Conservation (phyloP, 1,140 invertebrate species). For the Melitaea cinxia region DNA sequence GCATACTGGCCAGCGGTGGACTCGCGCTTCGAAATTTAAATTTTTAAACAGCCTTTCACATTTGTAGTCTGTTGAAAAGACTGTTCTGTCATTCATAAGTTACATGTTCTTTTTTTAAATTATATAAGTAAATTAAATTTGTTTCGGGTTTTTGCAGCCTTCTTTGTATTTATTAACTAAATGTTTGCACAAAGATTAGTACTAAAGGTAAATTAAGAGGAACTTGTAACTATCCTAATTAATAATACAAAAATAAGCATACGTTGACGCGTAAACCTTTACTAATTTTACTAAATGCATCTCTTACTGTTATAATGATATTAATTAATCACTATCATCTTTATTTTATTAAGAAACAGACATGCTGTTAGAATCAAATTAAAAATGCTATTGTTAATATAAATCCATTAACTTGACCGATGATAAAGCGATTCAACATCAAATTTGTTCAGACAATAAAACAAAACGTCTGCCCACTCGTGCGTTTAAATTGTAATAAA, state of each 20-base stretch:
- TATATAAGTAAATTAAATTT: background rate
- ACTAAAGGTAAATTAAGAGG: too few relatives aligned
- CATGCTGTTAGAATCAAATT: background rate
- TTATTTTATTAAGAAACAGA: background rate
- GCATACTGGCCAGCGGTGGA: conserved; percentile 69
- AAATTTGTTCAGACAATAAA: conserved; percentile 52
- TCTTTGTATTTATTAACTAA: background rate
- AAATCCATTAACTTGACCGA: conserved; percentile 33
- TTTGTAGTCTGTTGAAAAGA: conserved; percentile 35
- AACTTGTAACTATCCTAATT: too few relatives aligned
- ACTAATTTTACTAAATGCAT: too few relatives aligned
- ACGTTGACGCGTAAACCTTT: too few relatives aligned
- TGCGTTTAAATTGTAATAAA: conserved; percentile 56
- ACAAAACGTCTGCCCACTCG: conserved; percentile 63
- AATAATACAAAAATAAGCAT: too few relatives aligned
- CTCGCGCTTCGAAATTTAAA: conserved; percentile 46
- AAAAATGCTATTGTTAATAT: conserved; percentile 21
- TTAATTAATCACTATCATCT: background rate
- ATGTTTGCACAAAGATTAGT: too few relatives aligned
- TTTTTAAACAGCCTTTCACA: conserved; percentile 57
- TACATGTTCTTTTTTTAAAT: conserved; percentile 15
- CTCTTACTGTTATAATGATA: too few relatives aligned
- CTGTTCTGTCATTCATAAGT: conserved; percentile 31
- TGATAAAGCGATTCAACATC: conserved; percentile 53
- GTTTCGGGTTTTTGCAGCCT: background rate